Conservation (phyloP, 2,113 vertebrate species). For the Parotia lawesii region DNA sequence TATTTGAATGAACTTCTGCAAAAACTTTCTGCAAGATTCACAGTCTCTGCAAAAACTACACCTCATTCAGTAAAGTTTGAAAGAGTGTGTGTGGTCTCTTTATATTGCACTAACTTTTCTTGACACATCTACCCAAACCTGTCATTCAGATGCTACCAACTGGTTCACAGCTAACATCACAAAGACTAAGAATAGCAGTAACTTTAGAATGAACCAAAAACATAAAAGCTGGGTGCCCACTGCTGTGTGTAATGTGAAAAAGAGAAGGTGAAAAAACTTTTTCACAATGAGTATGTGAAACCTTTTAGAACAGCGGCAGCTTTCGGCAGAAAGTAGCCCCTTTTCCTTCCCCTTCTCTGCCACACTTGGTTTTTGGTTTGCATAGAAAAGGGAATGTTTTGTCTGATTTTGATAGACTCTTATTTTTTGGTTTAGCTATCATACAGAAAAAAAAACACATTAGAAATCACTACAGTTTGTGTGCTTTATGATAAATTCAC, state of each 20-base stretch:
- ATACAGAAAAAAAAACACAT: neutral
- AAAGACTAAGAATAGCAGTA: neutral
- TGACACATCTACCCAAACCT: neutral
- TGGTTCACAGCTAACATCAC: neutral
- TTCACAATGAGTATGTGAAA: neutral
- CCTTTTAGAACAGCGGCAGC: neutral
- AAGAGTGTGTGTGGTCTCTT: neutral
- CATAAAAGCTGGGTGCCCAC: neutral
- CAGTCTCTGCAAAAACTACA: neutral
- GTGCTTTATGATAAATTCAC: slow-evolving; percentile 16
- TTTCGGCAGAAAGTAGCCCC: slow-evolving; percentile 7
- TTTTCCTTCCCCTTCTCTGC: neutral
- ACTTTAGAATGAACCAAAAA: neutral
- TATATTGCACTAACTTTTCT: neutral
- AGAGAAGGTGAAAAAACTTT: neutral
- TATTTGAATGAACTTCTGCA: neutral
- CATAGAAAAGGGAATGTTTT: slow-evolving; percentile 54
- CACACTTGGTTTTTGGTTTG: slow-evolving; percentile 42
- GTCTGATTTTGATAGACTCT: neutral
- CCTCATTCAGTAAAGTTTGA: neutral
- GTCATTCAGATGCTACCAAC: neutral
- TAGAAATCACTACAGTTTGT: neutral
- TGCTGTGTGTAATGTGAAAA: neutral
- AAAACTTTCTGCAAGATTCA: neutral
- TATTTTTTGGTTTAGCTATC: slow-evolving; percentile 60